Base-by-base conservation (phyloP, 2,888 invertebrate species). In the Volucella zonaria region DNA sequence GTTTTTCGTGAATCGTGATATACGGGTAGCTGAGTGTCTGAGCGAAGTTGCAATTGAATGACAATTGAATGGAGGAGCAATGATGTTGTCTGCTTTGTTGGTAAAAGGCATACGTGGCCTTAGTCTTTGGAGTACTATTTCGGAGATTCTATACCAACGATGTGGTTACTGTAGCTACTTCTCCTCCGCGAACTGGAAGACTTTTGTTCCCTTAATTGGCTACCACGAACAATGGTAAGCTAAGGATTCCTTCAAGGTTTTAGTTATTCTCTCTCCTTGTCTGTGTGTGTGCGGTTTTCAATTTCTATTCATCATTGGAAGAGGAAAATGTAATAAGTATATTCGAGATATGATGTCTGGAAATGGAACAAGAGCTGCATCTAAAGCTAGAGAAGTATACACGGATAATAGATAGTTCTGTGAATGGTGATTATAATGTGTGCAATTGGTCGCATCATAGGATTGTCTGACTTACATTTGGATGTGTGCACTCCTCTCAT, bases 181-280 rank as follows among this genome's bases (percentile, higher is more conserved):
- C 40, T 4, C 15, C 14, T 51, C 43, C 31, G 43, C 38, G 9
- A 31, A 31, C 31, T 12, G 23, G 56, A 51, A 54, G 51, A 64
- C 51, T 82, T 77, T 52, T 59, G 59, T 66, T 64, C 62, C 79
- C 75, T 79, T 83, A 83, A 83, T 83, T 83, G 82, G 70, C 70
- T 79, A 59, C 64, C 31, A 59, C 38, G 70, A 75, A 75, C 79
- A 75, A 75, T 79, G 74, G 31, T 18, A 56, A 15, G 47, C 31
- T 61, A 61, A 56, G 67, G 73, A 78, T 62, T 71, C 43, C 31
- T 78, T 78, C 62, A 82, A 82, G 74, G 82, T 79, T 70, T 77
- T 56, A 49, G 71, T 73, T 71, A 77, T 54, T 31, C 6, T 31
- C 31, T 31, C 31, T 31, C 6, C 31, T 31, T 31, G 3, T 31